Conservation (phyloP, 2,113 vertebrate species). For the Marmota flaviventris region DNA sequence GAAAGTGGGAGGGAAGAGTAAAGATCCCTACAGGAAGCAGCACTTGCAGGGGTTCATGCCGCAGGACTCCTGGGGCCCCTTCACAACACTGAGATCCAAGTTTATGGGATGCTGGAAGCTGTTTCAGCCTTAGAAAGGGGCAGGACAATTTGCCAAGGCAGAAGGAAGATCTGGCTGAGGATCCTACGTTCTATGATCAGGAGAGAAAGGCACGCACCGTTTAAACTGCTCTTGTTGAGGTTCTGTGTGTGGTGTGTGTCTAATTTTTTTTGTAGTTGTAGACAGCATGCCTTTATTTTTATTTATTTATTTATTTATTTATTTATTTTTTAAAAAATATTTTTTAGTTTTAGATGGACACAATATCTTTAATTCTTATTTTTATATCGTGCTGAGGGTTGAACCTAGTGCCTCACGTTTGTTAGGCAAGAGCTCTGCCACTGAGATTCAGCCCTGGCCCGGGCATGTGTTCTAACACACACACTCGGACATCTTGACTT, state of each 20-base stretch:
- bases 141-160: not conserved
- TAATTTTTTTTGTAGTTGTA: too few species aligned
- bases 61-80: not conserved
- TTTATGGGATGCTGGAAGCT: not conserved
- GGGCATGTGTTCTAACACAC: too few species aligned
- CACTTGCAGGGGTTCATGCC: not conserved
- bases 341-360: too few species aligned
- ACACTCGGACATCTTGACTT: not conserved
- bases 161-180: not conserved
- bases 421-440: too few species aligned
- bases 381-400: too few species aligned
- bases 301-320: too few species aligned
- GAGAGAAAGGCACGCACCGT: not conserved
- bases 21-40: not conserved
- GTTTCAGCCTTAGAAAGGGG: not conserved
- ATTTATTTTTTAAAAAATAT: too few species aligned
- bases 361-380: too few species aligned
- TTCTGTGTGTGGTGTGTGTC: too few species aligned
- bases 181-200: not conserved
- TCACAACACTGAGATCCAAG: not conserved
- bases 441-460: too few species aligned
- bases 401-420: too few species aligned
- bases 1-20: not conserved
- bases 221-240: not conserved
- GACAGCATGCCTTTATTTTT: too few species aligned